phyloP scores from a whole-genome alignment of 2,797 vertebrate genomes.

The Melanotaenia nigrans region DNA sequence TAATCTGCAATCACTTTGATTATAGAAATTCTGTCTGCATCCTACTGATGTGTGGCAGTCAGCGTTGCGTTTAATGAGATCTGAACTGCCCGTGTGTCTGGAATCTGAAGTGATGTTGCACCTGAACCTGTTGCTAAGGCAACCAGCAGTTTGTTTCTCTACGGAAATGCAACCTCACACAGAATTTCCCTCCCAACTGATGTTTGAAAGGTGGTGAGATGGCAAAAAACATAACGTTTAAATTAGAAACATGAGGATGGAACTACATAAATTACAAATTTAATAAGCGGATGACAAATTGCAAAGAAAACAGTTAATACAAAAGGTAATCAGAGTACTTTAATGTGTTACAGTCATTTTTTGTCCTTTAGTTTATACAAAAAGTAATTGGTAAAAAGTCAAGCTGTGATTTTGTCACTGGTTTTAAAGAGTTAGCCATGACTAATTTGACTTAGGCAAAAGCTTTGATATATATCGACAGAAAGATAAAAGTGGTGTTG shows the following conservation, averaged over 20 bases:
- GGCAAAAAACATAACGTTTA: not conserved
- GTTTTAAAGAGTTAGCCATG: not conserved
- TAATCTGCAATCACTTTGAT: not conserved
- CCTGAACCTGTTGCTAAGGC: constrained; percentile 60
- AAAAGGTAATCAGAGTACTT: no score
- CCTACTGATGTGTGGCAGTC: constrained; percentile 12
- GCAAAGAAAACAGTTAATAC: not conserved
- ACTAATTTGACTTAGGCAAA: no score
- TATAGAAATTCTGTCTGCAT: not conserved
- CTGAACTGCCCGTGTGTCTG: constrained; percentile 36
- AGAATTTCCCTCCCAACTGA: not conserved
- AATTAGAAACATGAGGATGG: not conserved
- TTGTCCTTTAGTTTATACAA: not conserved
- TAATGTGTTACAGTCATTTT: not conserved
- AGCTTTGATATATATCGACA: no score
- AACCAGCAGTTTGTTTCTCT: constrained; percentile 48
- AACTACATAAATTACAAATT: not conserved
- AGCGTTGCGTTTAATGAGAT: constrained; percentile 26
- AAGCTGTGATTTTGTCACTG: not conserved
- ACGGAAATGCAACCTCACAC: constrained; percentile 1
- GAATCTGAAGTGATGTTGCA: constrained; percentile 34
- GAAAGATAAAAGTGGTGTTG: no score
- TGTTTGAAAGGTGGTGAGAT: constrained; percentile 3
- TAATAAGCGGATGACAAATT: not conserved
- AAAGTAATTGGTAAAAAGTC: not conserved